Percentiles rank a stretch among this genome's conserved stretches.
phyloP scores from a whole-genome alignment of 35 echinoderm and acorn worm species.

The Lytechinus variegatus region DNA sequence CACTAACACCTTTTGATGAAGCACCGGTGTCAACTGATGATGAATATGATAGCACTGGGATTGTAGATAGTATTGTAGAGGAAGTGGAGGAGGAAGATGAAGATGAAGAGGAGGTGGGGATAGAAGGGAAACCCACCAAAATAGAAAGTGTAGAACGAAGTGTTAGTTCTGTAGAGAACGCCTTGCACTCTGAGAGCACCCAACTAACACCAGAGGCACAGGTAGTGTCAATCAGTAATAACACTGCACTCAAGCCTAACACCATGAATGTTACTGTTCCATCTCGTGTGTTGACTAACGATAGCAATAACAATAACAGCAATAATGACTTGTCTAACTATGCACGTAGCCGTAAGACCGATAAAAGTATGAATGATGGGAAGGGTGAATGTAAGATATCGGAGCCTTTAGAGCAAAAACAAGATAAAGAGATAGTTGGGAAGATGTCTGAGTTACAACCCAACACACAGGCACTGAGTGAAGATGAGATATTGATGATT shows the following conservation, averaged over 20 bases:
- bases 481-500: background rate
- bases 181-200: background rate
- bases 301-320: background rate
- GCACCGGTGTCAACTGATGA: background rate
- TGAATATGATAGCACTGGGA: background rate
- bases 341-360: background rate
- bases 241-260: background rate
- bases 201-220: background rate
- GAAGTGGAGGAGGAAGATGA: background rate
- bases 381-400: background rate
- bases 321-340: background rate
- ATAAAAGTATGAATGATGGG: background rate
- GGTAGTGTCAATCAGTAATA: background rate
- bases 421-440: background rate
- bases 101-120: background rate
- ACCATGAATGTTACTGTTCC: background rate
- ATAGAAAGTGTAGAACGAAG: background rate
- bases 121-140: background rate
- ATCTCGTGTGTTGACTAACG: background rate
- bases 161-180: background rate
- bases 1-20: conserved; percentile 1
- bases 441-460: background rate
- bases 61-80: conserved; percentile 13
- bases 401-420: background rate
- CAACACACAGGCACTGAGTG: background rate